These are phyloP conservation scores for Gallinago undulata DNA, from an alignment of 2,113 vertebrate genomes.

Conservation along the genomic window DNA sequence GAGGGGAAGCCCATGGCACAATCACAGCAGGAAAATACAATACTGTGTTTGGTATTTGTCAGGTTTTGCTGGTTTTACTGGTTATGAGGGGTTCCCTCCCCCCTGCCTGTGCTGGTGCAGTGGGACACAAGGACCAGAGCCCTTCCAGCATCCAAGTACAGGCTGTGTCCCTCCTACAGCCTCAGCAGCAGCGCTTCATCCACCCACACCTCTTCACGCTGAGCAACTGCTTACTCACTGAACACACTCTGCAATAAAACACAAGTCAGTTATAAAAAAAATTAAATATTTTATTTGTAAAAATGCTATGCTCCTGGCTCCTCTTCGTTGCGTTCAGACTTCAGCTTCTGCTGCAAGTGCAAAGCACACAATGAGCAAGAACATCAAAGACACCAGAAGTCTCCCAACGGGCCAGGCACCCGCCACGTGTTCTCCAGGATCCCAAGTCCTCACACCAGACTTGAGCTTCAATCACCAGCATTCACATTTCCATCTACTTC, in stretches of 20 bases:
- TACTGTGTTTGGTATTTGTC: rapidly evolving
- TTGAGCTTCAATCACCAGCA: background rate
- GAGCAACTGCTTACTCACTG: background rate
- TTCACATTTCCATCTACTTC: background rate
- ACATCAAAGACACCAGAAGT: background rate
- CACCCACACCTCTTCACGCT: rapidly evolving
- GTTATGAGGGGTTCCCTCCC: background rate
- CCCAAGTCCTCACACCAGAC: rapidly evolving
- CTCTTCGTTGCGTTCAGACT: background rate
- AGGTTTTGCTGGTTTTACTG: background rate
- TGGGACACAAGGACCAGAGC: background rate
- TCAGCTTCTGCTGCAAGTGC: slow-evolving; percentile 20
- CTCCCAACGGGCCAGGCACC: rapidly evolving
- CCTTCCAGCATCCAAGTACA: background rate
- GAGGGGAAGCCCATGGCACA: background rate
- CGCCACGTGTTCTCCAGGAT: background rate
- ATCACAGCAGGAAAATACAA: background rate
- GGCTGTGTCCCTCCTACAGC: background rate
- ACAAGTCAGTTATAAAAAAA: background rate
- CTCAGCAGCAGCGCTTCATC: background rate
- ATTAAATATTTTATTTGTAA: slow-evolving; percentile 40
- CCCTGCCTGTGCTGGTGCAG: rapidly evolving
- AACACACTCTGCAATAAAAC: background rate
- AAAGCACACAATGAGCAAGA: background rate
- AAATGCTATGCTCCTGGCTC: background rate